Evolutionary conservation across 1,140 invertebrate genomes (phyloP).

Genomic region (Apocrypta bakeri): DNA sequence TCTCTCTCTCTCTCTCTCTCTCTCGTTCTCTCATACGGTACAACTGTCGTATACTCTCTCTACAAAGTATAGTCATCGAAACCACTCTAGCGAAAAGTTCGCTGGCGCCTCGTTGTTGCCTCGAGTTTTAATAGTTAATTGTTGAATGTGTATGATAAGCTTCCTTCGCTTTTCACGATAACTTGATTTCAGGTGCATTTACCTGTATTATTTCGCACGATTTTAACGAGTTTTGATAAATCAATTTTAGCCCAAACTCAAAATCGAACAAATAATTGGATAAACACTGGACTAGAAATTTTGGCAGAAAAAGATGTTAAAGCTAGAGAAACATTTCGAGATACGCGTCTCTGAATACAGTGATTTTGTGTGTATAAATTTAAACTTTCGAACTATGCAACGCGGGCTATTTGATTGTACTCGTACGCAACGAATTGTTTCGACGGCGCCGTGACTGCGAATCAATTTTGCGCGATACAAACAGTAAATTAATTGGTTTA

Average conservation of each 20-base stretch:
- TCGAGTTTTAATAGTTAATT: not conserved
- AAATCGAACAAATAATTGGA: too few relatives aligned
- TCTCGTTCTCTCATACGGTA: not conserved
- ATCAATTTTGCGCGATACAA: not conserved
- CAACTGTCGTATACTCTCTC: too few relatives aligned
- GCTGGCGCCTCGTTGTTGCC: not conserved
- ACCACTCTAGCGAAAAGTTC: not conserved
- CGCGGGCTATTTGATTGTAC: not conserved
- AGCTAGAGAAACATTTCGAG: too few relatives aligned
- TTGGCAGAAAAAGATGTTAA: too few relatives aligned
- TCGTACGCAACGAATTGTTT: not conserved
- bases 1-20: not conserved
- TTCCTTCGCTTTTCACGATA: too few relatives aligned
- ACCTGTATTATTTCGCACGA: too few relatives aligned
- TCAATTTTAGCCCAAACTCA: too few relatives aligned
- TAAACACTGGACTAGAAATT: too few relatives aligned
- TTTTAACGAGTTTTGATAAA: too few relatives aligned
- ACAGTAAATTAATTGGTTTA: slow-evolving; percentile 11
- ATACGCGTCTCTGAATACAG: not conserved
- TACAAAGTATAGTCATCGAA: not conserved
- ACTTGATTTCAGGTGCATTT: too few relatives aligned
- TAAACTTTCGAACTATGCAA: not conserved
- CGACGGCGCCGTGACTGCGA: not conserved
- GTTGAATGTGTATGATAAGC: too few relatives aligned
- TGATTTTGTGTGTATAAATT: not conserved